phyloP scores from a whole-genome alignment of 1,140 invertebrate genomes.

The Lepidurus arcticus region DNA sequence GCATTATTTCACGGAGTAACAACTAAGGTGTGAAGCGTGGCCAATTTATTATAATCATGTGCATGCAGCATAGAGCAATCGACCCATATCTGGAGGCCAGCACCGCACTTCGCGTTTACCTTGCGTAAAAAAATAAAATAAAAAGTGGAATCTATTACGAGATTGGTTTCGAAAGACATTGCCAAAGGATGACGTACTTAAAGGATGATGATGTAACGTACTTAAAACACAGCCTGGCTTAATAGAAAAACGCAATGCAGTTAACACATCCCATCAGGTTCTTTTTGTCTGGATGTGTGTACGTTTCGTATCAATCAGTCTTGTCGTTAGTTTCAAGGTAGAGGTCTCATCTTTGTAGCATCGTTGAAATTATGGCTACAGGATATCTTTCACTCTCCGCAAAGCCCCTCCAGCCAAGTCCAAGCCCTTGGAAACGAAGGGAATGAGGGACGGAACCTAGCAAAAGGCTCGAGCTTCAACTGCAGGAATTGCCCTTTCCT shows the following conservation, averaged over 20 bases:
- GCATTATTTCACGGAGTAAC: not conserved
- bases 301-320: not conserved
- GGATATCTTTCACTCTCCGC: conserved; percentile 18
- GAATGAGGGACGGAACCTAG: not conserved
- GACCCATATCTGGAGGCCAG: conserved; percentile 11
- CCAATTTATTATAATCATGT: conserved; percentile 11
- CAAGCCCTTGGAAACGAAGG: not conserved
- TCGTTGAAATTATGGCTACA: not conserved
- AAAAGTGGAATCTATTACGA: not conserved
- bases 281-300: not conserved
- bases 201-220: too few species aligned
- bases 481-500: not conserved
- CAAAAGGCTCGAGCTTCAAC: not conserved
- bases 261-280: not conserved
- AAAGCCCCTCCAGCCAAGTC: conserved; percentile 4
- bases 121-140: not conserved
- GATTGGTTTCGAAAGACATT: too few species aligned
- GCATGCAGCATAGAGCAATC: conserved; percentile 8
- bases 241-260: not conserved
- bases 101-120: not conserved
- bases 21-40: conserved; percentile 11
- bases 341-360: not conserved
- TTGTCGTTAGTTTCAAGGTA: not conserved
- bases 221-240: not conserved
- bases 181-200: too few species aligned